A percentile compares a stretch with the other conserved stretches of the same genome.
Evolutionary conservation across 2,888 invertebrate species (phyloP).

Genomic region (Xestia c-nigrum): DNA sequence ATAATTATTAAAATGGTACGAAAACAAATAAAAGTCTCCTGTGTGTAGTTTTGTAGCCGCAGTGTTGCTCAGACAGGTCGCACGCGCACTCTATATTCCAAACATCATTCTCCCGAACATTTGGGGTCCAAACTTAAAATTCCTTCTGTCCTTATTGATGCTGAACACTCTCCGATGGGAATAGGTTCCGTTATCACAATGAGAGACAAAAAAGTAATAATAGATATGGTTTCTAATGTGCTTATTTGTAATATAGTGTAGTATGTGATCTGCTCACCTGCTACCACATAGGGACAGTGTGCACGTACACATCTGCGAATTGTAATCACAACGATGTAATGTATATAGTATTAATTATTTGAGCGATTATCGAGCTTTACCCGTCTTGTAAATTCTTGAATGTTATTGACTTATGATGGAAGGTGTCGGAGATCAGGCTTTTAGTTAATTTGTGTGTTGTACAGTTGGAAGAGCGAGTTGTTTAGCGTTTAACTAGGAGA

Average conservation of each 20-base stretch:
- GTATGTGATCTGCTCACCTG: slow-evolving; percentile 28
- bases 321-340: slow-evolving; percentile 50
- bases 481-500: not conserved
- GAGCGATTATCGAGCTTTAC: slow-evolving; percentile 69
- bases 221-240: slow-evolving; percentile 31
- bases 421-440: not conserved
- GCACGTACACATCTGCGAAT: not conserved
- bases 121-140: slow-evolving; percentile 63
- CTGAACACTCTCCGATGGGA: slow-evolving; percentile 28
- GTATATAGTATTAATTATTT: slow-evolving; percentile 63
- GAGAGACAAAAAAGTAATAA: slow-evolving; percentile 33
- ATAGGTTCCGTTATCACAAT: not conserved
- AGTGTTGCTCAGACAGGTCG: slow-evolving; percentile 11
- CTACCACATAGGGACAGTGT: not conserved
- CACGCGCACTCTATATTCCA: slow-evolving; percentile 28
- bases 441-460: slow-evolving; percentile 31
- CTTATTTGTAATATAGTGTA: slow-evolving; percentile 36
- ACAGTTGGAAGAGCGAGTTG: not conserved
- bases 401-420: slow-evolving; percentile 31
- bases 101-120: slow-evolving; percentile 40
- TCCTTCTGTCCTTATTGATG: slow-evolving; percentile 54
- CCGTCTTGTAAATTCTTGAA: slow-evolving; percentile 56
- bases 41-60: slow-evolving; percentile 24
- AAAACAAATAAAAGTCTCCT: slow-evolving; percentile 29
- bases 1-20: slow-evolving; percentile 20